These are phyloP conservation scores for Synodontis membranacea DNA, from an alignment of 2,113 vertebrate genomes.

Conservation along the genomic window DNA sequence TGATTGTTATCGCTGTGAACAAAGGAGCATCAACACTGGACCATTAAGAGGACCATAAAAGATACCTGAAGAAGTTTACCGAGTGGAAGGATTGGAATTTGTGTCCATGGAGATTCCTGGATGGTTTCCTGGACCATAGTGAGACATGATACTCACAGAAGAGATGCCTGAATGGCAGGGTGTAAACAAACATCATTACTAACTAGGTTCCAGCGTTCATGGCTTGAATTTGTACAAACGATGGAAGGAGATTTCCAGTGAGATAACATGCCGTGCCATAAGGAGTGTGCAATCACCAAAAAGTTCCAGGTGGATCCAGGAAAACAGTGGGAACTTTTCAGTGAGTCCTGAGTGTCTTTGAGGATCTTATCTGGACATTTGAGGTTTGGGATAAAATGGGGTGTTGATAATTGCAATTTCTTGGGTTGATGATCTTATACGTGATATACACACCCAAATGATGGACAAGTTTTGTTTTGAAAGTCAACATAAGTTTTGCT, in stretches of 20 bases:
- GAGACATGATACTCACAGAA: not conserved
- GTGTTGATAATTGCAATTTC: not conserved
- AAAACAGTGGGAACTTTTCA: not conserved
- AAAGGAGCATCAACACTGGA: not conserved
- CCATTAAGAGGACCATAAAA: not conserved
- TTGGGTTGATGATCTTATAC: not conserved
- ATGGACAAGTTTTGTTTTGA: too few relatives aligned
- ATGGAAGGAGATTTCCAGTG: not conserved
- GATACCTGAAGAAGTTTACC: not conserved
- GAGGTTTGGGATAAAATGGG: not conserved
- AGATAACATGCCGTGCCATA: not conserved
- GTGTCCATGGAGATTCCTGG: not conserved
- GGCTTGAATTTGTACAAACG: not conserved
- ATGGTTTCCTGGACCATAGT: not conserved
- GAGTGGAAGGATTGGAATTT: not conserved
- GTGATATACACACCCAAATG: not conserved
- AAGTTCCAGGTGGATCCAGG: not conserved
- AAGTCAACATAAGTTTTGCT: not conserved
- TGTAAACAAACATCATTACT: not conserved
- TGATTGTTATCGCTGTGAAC: not conserved
- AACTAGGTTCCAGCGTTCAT: not conserved
- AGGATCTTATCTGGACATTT: not conserved
- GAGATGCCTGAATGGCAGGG: not conserved
- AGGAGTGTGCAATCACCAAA: not conserved
- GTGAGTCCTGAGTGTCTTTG: not conserved